These are phyloP conservation scores for Dicranocentrus wangi DNA, from an alignment of 2,888 invertebrate species.

Conservation along the genomic window DNA sequence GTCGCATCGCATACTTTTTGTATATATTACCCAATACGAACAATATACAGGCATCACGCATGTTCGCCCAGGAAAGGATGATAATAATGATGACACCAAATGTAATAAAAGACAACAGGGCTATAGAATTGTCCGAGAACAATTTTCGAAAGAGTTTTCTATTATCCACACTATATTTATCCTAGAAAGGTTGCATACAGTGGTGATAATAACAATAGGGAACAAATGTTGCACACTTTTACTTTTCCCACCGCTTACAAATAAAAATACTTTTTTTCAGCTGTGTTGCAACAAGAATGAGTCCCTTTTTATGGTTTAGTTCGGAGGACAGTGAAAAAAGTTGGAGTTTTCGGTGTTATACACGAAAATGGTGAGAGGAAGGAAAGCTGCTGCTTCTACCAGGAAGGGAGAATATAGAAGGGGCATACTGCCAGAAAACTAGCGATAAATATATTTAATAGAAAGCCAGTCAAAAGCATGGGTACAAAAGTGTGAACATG, in stretches of 20 bases:
- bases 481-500: conserved; percentile 68
- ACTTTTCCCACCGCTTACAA: conserved; percentile 57
- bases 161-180: neutral
- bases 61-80: conserved; percentile 15
- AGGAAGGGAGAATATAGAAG: neutral
- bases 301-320: neutral
- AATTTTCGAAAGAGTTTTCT: conserved; percentile 36
- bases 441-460: neutral
- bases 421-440: neutral
- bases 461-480: conserved; percentile 2
- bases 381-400: neutral
- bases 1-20: neutral
- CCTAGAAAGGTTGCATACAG: neutral
- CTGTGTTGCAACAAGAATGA: neutral
- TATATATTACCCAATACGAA: neutral
- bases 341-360: conserved; percentile 9
- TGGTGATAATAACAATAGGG: conserved; percentile 44
- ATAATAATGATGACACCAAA: conserved; percentile 41
- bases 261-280: conserved; percentile 15
- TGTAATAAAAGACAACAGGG: conserved; percentile 28
- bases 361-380: conserved; percentile 33
- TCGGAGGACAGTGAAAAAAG: neutral
- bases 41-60: conserved; percentile 29
- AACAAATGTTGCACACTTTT: conserved; percentile 62
- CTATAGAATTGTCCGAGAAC: conserved; percentile 13